Conservation (phyloP, 2,113 vertebrate species). For the Dasypus novemcinctus region DNA sequence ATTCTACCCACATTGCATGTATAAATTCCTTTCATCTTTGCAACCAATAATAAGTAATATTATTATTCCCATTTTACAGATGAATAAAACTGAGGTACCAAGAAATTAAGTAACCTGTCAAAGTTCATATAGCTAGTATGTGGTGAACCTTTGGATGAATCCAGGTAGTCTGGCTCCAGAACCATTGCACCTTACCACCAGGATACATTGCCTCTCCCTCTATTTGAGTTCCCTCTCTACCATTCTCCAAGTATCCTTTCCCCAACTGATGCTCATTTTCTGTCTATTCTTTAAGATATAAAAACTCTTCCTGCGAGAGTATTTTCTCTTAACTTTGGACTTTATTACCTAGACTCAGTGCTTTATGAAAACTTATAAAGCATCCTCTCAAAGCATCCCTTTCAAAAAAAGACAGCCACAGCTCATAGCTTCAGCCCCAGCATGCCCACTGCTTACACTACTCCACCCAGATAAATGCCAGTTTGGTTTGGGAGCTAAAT, state of each 20-base stretch:
- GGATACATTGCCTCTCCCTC: background rate
- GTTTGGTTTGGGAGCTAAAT: slow-evolving; percentile 25
- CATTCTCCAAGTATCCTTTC: background rate
- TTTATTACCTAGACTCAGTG: background rate
- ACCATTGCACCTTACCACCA: background rate
- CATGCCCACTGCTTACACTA: background rate
- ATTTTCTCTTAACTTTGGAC: background rate
- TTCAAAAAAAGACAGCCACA: background rate
- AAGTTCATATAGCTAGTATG: background rate
- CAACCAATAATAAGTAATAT: background rate
- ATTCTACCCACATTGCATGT: background rate
- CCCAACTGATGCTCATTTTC: background rate
- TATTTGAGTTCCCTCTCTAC: background rate
- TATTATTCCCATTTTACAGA: background rate
- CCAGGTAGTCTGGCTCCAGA: background rate
- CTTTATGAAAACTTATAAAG: background rate
- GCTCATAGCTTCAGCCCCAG: slow-evolving; percentile 14
- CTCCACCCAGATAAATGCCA: slow-evolving; percentile 45
- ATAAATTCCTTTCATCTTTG: background rate
- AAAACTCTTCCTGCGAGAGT: background rate
- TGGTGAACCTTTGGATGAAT: background rate
- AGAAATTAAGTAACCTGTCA: background rate
- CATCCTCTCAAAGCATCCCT: background rate
- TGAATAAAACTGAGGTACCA: slow-evolving; percentile 5
- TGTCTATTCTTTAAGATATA: background rate